Percentiles rank a stretch among this genome's conserved stretches.
Conservation (phyloP, 2,888 invertebrate species). For the Galeruca laticollis region DNA sequence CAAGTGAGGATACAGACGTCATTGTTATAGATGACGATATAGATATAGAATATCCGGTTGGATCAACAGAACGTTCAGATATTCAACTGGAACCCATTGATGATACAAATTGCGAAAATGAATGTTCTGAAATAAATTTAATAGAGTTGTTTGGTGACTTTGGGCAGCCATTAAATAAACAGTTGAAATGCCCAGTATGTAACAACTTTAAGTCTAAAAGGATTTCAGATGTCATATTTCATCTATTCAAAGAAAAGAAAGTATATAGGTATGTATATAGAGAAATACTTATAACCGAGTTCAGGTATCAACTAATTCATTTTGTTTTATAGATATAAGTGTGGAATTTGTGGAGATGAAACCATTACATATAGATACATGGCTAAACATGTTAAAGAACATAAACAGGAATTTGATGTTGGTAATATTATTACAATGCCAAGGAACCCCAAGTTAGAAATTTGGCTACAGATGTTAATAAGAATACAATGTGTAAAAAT, state of each 20-base stretch:
- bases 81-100: neutral
- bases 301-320: neutral
- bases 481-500: constrained; percentile 50
- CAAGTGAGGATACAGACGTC: constrained; percentile 30
- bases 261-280: constrained; percentile 71
- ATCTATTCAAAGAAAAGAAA: constrained; percentile 76
- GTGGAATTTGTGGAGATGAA: constrained; percentile 71
- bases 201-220: constrained; percentile 70
- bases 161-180: constrained; percentile 70
- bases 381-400: constrained; percentile 69
- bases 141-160: constrained; percentile 57
- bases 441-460: constrained; percentile 51
- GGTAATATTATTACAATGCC: constrained; percentile 46
- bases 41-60: neutral
- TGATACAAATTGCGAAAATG: constrained; percentile 26
- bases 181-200: constrained; percentile 75
- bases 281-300: constrained; percentile 11
- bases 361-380: constrained; percentile 71
- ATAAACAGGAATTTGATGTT: constrained; percentile 57
- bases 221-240: constrained; percentile 73
- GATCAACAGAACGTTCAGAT: neutral
- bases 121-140: constrained; percentile 44
- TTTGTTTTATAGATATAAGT: constrained; percentile 70
- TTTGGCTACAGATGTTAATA: constrained; percentile 57
- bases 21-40: constrained; percentile 50